Percentiles rank a stretch among this genome's conserved stretches.
These are phyloP conservation scores for Speoplatyrhinus poulsoni DNA, from an alignment of 2,113 vertebrate genomes.

Conservation along the genomic window DNA sequence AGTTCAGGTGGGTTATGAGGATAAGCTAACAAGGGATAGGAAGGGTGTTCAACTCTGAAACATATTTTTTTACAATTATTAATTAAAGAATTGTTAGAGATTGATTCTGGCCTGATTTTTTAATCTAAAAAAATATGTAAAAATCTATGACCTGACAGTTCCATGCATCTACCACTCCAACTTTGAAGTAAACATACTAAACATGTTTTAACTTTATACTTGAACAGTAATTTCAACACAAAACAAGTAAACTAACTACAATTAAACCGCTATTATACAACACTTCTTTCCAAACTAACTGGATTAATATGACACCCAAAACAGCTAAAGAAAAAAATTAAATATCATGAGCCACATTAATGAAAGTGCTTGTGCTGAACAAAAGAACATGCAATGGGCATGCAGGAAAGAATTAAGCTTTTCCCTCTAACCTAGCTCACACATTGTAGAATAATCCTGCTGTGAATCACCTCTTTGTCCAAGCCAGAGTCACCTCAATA, in stretches of 20 bases:
- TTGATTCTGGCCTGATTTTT: too few relatives aligned
- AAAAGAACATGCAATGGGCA: constrained; percentile 58
- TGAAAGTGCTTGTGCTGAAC: constrained; percentile 47
- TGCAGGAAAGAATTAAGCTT: constrained; percentile 61
- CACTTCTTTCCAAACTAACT: background rate
- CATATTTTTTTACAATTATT: too few relatives aligned
- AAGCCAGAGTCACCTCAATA: constrained; percentile 53
- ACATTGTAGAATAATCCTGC: constrained; percentile 70
- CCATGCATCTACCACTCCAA: background rate
- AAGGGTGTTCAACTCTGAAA: too few relatives aligned
- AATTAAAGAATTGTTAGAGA: too few relatives aligned
- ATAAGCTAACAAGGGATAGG: too few relatives aligned
- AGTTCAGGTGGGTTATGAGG: too few relatives aligned
- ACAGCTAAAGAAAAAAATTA: constrained; percentile 25
- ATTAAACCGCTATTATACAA: too few relatives aligned
- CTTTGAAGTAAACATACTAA: background rate
- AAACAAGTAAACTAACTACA: too few relatives aligned
- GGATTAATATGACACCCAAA: constrained; percentile 2
- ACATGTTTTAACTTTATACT: background rate
- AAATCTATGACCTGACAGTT: too few relatives aligned
- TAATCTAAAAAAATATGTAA: too few relatives aligned
- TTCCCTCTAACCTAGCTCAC: constrained; percentile 51
- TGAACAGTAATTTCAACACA: background rate
- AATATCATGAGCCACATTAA: constrained; percentile 41
- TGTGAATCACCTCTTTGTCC: constrained; percentile 75